phyloP scores from a whole-genome alignment of 2,888 invertebrate species.

The Rhyacophila evoluta region DNA sequence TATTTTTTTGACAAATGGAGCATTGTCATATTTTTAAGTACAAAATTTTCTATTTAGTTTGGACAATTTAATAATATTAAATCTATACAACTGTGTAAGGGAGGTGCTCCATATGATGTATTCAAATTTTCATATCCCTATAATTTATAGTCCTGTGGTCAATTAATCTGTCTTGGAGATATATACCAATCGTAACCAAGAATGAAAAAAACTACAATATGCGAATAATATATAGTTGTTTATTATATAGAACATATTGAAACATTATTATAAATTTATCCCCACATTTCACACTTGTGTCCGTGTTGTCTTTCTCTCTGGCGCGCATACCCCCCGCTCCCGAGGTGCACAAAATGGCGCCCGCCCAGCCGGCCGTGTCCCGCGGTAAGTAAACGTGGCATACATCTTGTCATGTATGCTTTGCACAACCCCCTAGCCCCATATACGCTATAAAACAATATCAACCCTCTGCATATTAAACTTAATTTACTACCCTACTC shows the following conservation, averaged over 20 bases:
- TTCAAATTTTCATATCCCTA: background rate
- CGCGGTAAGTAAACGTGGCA: background rate
- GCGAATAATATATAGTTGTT: background rate
- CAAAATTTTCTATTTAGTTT: too few species aligned
- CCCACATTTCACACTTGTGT: conserved; percentile 7
- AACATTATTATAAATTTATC: background rate
- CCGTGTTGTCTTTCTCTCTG: conserved; percentile 18
- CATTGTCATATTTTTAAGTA: too few species aligned
- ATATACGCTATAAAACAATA: background rate
- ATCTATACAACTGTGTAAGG: too few species aligned
- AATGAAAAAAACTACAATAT: too few species aligned
- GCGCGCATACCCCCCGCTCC: background rate
- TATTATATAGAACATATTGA: background rate
- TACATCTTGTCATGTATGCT: conserved; percentile 23
- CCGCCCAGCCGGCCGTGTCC: conserved; percentile 26
- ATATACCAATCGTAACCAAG: background rate
- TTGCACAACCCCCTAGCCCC: background rate
- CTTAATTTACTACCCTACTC: background rate
- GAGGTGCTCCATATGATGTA: too few species aligned
- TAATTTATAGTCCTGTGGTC: background rate
- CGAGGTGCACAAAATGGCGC: conserved; percentile 15
- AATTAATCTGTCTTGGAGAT: background rate
- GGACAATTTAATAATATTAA: too few species aligned
- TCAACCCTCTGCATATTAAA: background rate
- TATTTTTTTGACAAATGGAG: too few species aligned